A percentile compares a stretch with the other conserved stretches of the same genome.
Conservation (phyloP, 2,113 vertebrate genomes). For the Lutjanus erythropterus region DNA sequence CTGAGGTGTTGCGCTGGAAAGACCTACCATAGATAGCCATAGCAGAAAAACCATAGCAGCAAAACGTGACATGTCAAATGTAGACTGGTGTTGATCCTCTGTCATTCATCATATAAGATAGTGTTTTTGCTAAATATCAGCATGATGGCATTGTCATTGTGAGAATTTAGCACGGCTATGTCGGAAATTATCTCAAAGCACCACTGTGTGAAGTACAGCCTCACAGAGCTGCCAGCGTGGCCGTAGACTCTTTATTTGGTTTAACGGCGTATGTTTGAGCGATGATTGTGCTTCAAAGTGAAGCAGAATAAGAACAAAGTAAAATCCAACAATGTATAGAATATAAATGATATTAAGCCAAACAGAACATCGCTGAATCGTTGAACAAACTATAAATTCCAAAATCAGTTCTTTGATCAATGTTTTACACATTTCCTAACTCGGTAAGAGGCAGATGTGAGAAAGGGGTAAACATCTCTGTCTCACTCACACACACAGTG, state of each 20-base stretch:
- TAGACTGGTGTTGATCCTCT: too few species aligned
- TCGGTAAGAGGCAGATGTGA: neutral
- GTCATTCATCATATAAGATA: too few species aligned
- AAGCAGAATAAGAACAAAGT: too few species aligned
- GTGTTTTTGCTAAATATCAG: neutral
- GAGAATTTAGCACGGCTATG: too few species aligned
- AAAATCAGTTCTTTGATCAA: neutral
- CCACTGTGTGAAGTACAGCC: neutral
- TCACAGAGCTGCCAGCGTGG: too few species aligned
- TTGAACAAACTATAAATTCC: neutral
- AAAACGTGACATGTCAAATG: too few species aligned
- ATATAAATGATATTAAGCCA: neutral
- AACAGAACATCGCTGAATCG: neutral
- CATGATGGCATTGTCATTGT: neutral
- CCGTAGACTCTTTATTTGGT: too few species aligned
- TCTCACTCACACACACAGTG: neutral
- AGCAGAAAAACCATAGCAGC: too few species aligned
- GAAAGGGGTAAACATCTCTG: conserved; percentile 14
- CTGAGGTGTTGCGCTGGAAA: too few species aligned
- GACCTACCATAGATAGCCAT: too few species aligned
- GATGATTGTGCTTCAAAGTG: conserved; percentile 1
- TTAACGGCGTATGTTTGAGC: conserved; percentile 7
- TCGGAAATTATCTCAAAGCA: neutral
- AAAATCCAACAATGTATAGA: neutral
- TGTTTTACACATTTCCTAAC: conserved; percentile 2